A percentile compares a stretch with the other conserved stretches of the same genome.
These are phyloP conservation scores for Atta texana DNA, from an alignment of 1,140 invertebrate species.

Conservation along the genomic window DNA sequence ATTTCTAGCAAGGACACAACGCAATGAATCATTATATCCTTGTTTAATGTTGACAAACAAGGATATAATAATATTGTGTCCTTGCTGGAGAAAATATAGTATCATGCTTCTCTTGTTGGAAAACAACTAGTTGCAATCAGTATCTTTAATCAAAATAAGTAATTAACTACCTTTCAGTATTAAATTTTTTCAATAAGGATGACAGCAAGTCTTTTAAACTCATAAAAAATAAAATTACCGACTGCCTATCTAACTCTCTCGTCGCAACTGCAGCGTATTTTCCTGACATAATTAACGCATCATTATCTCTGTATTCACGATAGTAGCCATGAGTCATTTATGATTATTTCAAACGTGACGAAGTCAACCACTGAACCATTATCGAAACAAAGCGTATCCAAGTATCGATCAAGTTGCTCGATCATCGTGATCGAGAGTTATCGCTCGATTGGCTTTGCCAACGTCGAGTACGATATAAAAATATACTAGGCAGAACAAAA, in stretches of 20 bases:
- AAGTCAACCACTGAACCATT: conserved; percentile 16
- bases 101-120: too few species aligned
- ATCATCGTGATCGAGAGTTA: not conserved
- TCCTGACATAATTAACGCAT: not conserved
- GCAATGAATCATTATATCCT: too few species aligned
- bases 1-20: too few species aligned
- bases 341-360: not conserved
- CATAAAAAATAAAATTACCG: not conserved
- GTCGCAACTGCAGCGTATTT: not conserved
- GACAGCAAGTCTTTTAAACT: not conserved
- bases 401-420: conserved; percentile 31
- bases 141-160: too few species aligned
- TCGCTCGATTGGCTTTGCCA: conserved; percentile 23
- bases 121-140: too few species aligned
- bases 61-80: too few species aligned
- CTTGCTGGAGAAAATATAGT: too few species aligned
- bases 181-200: too few species aligned
- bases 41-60: too few species aligned
- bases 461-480: not conserved
- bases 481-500: conserved; percentile 56
- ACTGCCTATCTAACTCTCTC: not conserved
- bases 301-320: not conserved
- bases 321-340: conserved; percentile 9
- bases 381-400: conserved; percentile 16
- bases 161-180: too few species aligned